Conservation (phyloP, 2,888 invertebrate genomes). For the Plagodis dolabraria region DNA sequence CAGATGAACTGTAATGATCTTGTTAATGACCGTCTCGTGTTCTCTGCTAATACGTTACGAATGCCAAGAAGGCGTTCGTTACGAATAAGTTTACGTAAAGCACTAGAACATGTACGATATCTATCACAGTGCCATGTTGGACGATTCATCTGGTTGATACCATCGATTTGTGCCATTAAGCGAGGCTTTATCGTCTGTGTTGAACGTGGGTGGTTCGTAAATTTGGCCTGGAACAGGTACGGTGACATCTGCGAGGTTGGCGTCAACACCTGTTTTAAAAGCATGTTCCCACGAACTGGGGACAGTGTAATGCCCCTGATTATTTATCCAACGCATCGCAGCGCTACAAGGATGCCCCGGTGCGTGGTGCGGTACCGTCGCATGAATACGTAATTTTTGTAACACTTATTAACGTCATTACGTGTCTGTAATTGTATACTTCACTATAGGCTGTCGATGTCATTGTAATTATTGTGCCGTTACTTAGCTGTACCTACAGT, state of each 20-base stretch:
- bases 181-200: conserved; percentile 60
- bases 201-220: conserved; percentile 57
- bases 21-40: conserved; percentile 46
- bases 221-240: conserved; percentile 67
- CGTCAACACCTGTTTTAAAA: conserved; percentile 50
- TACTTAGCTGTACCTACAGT: conserved; percentile 25
- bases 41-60: conserved; percentile 46
- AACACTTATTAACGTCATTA: conserved; percentile 36
- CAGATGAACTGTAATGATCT: conserved; percentile 40
- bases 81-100: conserved; percentile 57
- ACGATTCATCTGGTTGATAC: conserved; percentile 67
- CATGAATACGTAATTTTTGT: conserved; percentile 44
- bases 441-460: conserved; percentile 28
- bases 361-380: conserved; percentile 36
- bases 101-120: conserved; percentile 53
- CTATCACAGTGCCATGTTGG: conserved; percentile 51
- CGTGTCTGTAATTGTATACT: conserved; percentile 31
- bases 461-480: conserved; percentile 33
- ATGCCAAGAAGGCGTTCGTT: conserved; percentile 42
- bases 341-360: conserved; percentile 32
- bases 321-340: conserved; percentile 30
- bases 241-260: conserved; percentile 63
- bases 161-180: conserved; percentile 70
- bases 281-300: conserved; percentile 3
- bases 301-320: conserved; percentile 1